phyloP scores from a whole-genome alignment of 1,140 invertebrate species.

The Aphelinus atriplicis region DNA sequence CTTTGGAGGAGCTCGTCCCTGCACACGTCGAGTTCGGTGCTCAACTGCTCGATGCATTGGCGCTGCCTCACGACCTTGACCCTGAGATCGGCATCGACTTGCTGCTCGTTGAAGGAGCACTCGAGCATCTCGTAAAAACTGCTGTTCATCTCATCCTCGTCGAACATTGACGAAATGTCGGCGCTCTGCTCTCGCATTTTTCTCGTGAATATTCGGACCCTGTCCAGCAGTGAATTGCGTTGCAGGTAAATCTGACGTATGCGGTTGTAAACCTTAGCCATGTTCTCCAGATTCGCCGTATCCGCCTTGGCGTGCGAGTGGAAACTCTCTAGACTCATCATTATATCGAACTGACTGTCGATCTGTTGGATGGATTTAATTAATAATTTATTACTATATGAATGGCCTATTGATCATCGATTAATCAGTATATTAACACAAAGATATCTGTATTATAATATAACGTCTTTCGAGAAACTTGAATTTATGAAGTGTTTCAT shows the following conservation, averaged over 20 bases:
- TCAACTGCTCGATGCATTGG: conserved; percentile 33
- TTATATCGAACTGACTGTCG: too few relatives aligned
- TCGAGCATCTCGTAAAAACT: not conserved
- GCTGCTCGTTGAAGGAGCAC: not conserved
- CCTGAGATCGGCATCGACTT: not conserved
- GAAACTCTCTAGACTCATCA: too few relatives aligned
- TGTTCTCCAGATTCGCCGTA: not conserved
- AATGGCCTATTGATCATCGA: too few relatives aligned
- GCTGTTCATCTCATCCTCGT: conserved; percentile 25
- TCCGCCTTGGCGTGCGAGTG: too few relatives aligned
- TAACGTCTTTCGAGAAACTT: too few relatives aligned
- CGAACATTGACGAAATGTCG: not conserved
- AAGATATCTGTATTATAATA: too few relatives aligned
- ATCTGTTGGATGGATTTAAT: too few relatives aligned
- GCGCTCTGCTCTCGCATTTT: not conserved
- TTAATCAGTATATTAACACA: too few relatives aligned
- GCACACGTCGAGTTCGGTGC: conserved; percentile 26
- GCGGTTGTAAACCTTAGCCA: conserved; percentile 21
- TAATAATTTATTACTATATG: too few relatives aligned
- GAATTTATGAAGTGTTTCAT: too few relatives aligned
- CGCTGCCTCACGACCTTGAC: conserved; percentile 30
- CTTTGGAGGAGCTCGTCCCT: conserved; percentile 38
- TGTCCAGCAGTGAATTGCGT: not conserved
- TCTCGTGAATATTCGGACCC: not conserved
- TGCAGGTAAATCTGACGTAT: conserved; percentile 14